phyloP scores from a whole-genome alignment of 2,113 vertebrate species.

The Gallinago paraguaiae region DNA sequence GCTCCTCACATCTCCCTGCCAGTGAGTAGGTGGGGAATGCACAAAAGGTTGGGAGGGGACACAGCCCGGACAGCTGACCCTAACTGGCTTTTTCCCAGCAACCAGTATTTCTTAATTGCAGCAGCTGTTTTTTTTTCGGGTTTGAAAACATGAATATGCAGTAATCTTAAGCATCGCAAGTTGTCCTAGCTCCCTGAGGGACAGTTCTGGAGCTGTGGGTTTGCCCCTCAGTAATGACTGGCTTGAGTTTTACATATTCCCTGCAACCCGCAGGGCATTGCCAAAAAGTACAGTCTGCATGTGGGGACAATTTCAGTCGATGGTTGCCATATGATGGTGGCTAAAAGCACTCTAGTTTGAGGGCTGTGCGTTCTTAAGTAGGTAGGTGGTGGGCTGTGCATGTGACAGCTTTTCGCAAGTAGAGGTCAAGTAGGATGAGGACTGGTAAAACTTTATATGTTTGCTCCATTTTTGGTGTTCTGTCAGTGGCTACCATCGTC shows the following conservation, averaged over 20 bases:
- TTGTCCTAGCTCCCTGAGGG: not conserved
- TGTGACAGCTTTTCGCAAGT: not conserved
- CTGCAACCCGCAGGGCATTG: not conserved
- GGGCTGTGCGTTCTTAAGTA: not conserved
- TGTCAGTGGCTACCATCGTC: fast-evolving
- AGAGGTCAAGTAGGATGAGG: not conserved
- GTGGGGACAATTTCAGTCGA: fast-evolving
- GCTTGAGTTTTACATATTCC: not conserved
- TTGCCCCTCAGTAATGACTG: not conserved
- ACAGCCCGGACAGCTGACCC: not conserved
- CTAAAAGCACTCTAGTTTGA: not conserved
- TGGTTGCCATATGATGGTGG: not conserved
- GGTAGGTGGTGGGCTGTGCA: not conserved
- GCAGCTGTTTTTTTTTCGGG: not conserved
- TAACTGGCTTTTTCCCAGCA: not conserved
- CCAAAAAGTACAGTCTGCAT: not conserved
- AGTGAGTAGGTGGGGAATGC: not conserved
- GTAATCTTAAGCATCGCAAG: not conserved
- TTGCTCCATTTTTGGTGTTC: not conserved
- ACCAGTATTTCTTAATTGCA: not conserved
- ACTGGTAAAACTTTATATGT: not conserved
- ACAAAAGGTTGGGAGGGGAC: not conserved
- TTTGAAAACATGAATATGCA: not conserved
- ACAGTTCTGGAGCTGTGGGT: not conserved
- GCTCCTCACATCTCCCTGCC: not conserved